These are phyloP conservation scores for Entomyzon cyanotis DNA, from an alignment of 2,113 vertebrate genomes.

Conservation along the genomic window DNA sequence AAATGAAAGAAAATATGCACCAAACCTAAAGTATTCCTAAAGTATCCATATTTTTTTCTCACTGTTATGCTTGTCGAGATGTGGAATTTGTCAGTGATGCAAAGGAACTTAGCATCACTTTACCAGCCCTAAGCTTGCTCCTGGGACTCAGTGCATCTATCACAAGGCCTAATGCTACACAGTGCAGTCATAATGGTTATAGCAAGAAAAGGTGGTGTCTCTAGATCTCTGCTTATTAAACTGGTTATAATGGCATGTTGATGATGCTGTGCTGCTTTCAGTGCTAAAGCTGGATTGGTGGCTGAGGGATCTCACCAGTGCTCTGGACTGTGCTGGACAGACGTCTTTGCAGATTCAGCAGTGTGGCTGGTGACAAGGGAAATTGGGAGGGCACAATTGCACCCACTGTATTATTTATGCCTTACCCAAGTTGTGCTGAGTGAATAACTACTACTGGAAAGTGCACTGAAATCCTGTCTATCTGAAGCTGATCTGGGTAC, in stretches of 20 bases:
- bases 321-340: background rate
- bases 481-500: background rate
- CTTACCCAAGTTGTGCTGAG: background rate
- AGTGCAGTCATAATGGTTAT: background rate
- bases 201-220: background rate
- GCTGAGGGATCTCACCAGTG: background rate
- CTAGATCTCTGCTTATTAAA: background rate
- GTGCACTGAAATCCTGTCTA: background rate
- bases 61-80: background rate
- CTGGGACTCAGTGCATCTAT: background rate
- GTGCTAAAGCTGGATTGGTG: background rate
- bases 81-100: background rate
- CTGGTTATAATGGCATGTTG: background rate
- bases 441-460: background rate
- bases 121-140: background rate
- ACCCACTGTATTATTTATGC: background rate
- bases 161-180: background rate
- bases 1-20: background rate
- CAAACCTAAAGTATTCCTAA: background rate
- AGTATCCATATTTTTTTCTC: background rate
- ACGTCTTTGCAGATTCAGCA: accelerated
- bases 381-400: background rate
- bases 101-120: background rate
- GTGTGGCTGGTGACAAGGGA: background rate
- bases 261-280: background rate